A percentile compares a stretch with the other conserved stretches of the same genome.
Evolutionary conservation across 2,888 invertebrate species (phyloP).

Genomic region (Galeruca laticollis): DNA sequence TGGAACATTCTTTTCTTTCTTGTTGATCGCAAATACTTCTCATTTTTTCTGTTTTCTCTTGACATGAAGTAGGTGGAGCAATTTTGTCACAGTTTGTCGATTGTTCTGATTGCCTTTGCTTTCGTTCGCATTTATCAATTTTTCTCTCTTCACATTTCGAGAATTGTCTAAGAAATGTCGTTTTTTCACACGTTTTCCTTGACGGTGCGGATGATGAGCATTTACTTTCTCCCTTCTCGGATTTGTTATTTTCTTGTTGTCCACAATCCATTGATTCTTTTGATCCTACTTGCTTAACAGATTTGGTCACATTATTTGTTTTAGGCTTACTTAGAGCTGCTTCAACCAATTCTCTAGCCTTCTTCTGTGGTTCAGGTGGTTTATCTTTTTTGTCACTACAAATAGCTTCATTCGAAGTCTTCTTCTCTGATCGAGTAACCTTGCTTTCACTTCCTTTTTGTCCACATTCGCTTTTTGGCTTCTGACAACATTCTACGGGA

Average conservation of each 20-base stretch:
- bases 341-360: not conserved
- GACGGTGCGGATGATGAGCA: not conserved
- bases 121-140: not conserved
- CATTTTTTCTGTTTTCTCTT: conserved; percentile 41
- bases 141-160: not conserved
- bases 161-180: not conserved
- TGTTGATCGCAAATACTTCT: conserved; percentile 38
- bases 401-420: not conserved
- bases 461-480: not conserved
- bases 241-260: not conserved
- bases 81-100: not conserved
- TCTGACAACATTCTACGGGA: not conserved
- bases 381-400: not conserved
- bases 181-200: not conserved
- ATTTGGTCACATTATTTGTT: not conserved
- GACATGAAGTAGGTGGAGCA: conserved; percentile 19
- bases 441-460: not conserved
- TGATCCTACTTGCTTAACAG: not conserved
- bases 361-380: too few species aligned
- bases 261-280: not conserved
- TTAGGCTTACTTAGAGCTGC: not conserved
- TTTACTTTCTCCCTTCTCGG: not conserved
- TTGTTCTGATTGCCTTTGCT: not conserved
- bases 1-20: conserved; percentile 9
- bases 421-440: too few species aligned